Evolutionary conservation across 2,888 invertebrate genomes (phyloP), one percentile per base, ranked within the genome.

Genomic region (Lepetodrilus schrolli): DNA sequence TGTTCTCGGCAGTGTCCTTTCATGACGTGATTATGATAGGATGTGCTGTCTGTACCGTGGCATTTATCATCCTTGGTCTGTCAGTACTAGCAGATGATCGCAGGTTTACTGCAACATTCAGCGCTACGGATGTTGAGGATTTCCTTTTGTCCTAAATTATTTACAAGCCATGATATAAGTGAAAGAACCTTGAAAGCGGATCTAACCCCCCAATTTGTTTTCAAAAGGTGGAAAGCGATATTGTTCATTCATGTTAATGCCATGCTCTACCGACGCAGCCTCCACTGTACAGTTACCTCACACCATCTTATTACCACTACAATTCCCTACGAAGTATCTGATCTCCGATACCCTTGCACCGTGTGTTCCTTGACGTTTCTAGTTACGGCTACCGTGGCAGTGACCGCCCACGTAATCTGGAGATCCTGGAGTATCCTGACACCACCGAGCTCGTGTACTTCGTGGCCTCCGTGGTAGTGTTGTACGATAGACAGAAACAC

Each of bases 381-480:
- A 88, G 88, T 8, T 89, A 89, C 70, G 89, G 89, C 4, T 89
- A 83, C 76, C 80, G 84, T 4, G 86, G 88, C 2, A 80, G 81
- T 5, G 87, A 88, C 73, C 82, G 82, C 4, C 72, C 82, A 17
- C 82, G 84, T 50, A 88, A 86, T 71, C 76, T 89, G 65, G 72
- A 82, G 48, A 82, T 88, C 4, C 76, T 87, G 37, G n/a, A n/a
- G n/a, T n/a, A n/a, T n/a, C n/a, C n/a, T n/a, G 47, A 76, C 47
- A 84, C 82, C 5, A 87, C 85, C 0, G 89, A 90, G 73, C 92
- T 97, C 7, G 92, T 97, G 48, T 97, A 97, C 91, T 96, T 94
- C 88, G 96, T 97, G n/a, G 96, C 96, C 0, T 95, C 96, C 0
- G 95, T 97, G 0, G 97, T 96, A 0, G 94, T 97, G 34, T 93